Base-by-base conservation (phyloP, 2,797 vertebrate species). In the Pseudochaenichthys georgianus region DNA sequence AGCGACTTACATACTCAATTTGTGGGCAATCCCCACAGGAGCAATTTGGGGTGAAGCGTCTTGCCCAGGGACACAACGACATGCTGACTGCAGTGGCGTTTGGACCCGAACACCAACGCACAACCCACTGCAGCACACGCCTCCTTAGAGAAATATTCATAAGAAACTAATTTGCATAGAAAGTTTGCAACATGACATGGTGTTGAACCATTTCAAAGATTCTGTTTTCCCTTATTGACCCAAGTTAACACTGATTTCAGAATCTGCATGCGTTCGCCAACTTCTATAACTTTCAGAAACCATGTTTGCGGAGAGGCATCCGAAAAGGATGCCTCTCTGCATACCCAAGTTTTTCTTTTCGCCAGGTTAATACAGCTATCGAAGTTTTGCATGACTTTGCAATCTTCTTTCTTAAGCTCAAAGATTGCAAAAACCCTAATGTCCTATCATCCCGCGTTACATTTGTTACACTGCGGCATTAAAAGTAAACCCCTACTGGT, bases 101-200 rank as follows among this genome's bases (percentile, higher is more conserved):
- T 23, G 23, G 3, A 23, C 23, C 23, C 23, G 23, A 23, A 23
- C 23, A 23, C 23, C 2, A 23, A 23, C 23, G 21, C 21, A 21
- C 21, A 21, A 21, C 21, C 21, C 21, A 21, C 21, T 21, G 21
- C 21, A 21, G 2, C 21, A 21, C 21, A 21, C 21, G 23, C 23
- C 23, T 23, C 23, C 23, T 23, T 28, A 38, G 42, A 80, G 21
- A 74, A 13, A 17, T 16, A 68, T 55, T 68, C 34, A 84, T 82
- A 73, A 71, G 53, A 85, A 81, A 85, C 11, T 52, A 50, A 70
- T 84, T 21, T 81, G 15, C 28, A 58, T 54, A 66, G 34, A 76
- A 55, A 1, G 8, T 64, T 46, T 64, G 13, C 1, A 48, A 15
- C 13, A 38, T 19, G 41, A n/a, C 31, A 57, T 6, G n/a, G 6